Evolutionary conservation across 2,113 vertebrate species (phyloP), one percentile per base, ranked within the genome.

Genomic region (Nestor notabilis): DNA sequence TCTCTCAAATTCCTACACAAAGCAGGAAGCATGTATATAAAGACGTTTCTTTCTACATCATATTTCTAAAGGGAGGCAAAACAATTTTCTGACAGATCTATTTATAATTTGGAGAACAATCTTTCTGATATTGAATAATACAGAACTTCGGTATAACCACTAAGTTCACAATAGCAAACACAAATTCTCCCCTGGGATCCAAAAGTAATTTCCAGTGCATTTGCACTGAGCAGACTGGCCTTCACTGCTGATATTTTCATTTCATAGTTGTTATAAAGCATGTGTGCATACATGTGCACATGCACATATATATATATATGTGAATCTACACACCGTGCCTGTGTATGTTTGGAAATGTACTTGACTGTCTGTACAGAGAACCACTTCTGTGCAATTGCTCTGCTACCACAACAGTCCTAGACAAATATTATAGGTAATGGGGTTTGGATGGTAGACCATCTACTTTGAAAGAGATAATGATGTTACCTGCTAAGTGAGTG

Each of bases 21-120:
- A 90, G 85, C 85, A 97, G 96, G 92, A 97, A 97, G 84, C 49
- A 63, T 23, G 12, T 7, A 43, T 60, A 84, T 37, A 77, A 68
- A 84, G 56, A 72, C 41, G 1, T n/a, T 71, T 53, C 60, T 55
- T 68, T 75, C 72, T 81, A n/a, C 47, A 76, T 33, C 17, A 1
- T 60, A 44, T 52, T 94, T 75, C 29, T 61, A 81, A 75, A 78
- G 21, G 33, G 18, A 79, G 23, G n/a, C 17, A 49, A 81, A 55
- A 75, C 56, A 13, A 8, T n/a, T 41, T 81, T 53, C 35, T 78
- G 44, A 61, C 25, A 65, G 19, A n/a, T 69, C 20, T 71, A 25
- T 68, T 72, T 65, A 39, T 80, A 82, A 49, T 46, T 61, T 43
- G 56, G 47, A 84, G n/a, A 76, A 76, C 0, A 1, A 60, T 19